Conservation (phyloP, 2,797 vertebrate genomes). For the Aplochiton taeniatus region DNA sequence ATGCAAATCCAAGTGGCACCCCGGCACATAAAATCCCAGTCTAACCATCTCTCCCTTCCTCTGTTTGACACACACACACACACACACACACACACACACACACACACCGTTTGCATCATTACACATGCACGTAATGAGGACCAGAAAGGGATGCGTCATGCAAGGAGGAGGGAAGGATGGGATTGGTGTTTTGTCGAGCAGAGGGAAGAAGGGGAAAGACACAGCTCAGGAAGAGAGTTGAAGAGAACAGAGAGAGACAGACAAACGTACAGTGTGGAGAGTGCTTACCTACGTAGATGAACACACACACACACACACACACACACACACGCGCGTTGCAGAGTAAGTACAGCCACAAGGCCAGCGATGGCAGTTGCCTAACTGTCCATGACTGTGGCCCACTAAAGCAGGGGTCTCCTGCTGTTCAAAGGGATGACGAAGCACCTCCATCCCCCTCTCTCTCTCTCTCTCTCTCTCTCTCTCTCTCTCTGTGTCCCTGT, state of each 20-base stretch:
- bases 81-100: not conserved
- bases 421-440: conserved; percentile 19
- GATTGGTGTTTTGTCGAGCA: too few relatives aligned
- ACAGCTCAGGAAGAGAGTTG: too few relatives aligned
- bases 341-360: not conserved
- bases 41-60: not conserved
- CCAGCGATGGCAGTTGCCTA: too few relatives aligned
- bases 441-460: conserved; percentile 23
- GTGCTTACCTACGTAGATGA: not conserved
- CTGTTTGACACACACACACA: not conserved
- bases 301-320: conserved; percentile 1
- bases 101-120: not conserved
- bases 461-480: too few relatives aligned
- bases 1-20: conserved; percentile 36
- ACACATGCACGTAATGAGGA: not conserved
- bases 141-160: not conserved
- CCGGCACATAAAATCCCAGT: not conserved
- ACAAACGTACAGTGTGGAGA: not conserved
- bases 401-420: too few relatives aligned
- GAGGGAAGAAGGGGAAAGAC: too few relatives aligned
- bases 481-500: conserved; percentile 12
- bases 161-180: not conserved
- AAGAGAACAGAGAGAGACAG: not conserved
- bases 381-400: too few relatives aligned
- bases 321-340: conserved; percentile 8